A percentile compares a stretch with the other conserved stretches of the same genome.
Evolutionary conservation across 2,797 vertebrate species (phyloP).

Genomic region (Meda fulgida): DNA sequence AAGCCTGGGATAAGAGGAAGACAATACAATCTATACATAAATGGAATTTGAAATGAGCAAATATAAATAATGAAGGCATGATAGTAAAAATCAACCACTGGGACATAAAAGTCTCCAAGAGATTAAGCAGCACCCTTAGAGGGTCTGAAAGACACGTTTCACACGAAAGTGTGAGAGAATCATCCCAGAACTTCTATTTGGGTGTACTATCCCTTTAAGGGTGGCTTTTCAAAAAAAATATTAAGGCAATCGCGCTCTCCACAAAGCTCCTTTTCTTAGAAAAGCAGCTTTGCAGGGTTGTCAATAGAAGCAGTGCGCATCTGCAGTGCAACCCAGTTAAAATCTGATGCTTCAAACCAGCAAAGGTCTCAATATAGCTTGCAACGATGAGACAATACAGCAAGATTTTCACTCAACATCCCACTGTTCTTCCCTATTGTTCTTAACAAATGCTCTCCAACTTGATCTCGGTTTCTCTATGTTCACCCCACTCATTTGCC

Average conservation of each 20-base stretch:
- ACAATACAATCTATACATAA: background rate
- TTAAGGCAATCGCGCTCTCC: background rate
- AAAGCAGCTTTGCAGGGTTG: constrained; percentile 12
- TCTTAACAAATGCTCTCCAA: constrained; percentile 49
- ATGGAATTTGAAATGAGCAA: background rate
- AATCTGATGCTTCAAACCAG: constrained; percentile 21
- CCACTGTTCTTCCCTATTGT: constrained; percentile 32
- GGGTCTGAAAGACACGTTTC: background rate
- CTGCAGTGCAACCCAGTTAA: background rate
- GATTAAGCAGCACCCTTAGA: background rate
- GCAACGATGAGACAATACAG: constrained; percentile 5
- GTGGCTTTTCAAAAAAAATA: background rate
- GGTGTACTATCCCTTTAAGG: constrained; percentile 7
- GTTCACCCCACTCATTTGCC: constrained; percentile 52
- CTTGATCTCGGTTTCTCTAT: constrained; percentile 62
- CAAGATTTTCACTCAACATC: background rate
- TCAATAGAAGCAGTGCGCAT: background rate
- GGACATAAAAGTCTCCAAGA: constrained; percentile 1
- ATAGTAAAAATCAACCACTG: background rate
- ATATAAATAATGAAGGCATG: background rate
- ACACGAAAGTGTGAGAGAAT: background rate
- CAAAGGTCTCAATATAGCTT: constrained; percentile 16
- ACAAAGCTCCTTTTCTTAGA: constrained; percentile 22
- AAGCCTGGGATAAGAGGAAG: background rate
- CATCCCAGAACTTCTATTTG: constrained; percentile 5